Percentiles rank a stretch among this genome's conserved stretches.
phyloP scores from a whole-genome alignment of 1,140 invertebrate genomes.

The Papilio machaon region DNA sequence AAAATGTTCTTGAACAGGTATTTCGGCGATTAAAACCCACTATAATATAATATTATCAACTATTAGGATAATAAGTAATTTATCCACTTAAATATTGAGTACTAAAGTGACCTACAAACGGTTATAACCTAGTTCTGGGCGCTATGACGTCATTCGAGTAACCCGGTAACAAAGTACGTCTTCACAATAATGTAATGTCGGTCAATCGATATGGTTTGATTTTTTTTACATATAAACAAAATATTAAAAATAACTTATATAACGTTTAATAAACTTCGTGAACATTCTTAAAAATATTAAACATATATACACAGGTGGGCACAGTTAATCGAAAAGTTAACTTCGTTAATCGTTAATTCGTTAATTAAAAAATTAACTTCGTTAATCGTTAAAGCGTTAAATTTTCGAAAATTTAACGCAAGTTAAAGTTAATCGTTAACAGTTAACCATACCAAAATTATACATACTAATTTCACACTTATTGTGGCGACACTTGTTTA shows the following conservation, averaged over 20 bases:
- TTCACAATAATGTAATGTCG: background rate
- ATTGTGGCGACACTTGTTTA: too few relatives aligned
- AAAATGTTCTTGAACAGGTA: background rate
- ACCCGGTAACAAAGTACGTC: conserved; percentile 14
- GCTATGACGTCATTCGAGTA: conserved; percentile 28
- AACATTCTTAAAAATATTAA: background rate
- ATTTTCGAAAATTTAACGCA: too few relatives aligned
- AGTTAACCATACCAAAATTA: too few relatives aligned
- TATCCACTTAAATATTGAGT: background rate
- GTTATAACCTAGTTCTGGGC: conserved; percentile 28
- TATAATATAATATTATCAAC: conserved; percentile 3
- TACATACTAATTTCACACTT: too few relatives aligned
- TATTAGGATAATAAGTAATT: background rate
- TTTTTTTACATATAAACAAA: background rate
- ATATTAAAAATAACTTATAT: background rate
- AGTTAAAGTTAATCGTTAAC: too few relatives aligned
- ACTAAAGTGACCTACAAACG: conserved; percentile 22
- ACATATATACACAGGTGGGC: too few relatives aligned
- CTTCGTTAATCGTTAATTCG: too few relatives aligned
- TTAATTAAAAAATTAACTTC: too few relatives aligned
- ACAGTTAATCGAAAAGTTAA: too few relatives aligned
- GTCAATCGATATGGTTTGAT: conserved; percentile 10
- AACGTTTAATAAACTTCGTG: background rate
- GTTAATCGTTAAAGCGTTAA: too few relatives aligned
- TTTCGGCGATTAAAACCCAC: background rate